A percentile compares a stretch with the other conserved stretches of the same genome.
These are phyloP conservation scores for Drosophila nigrodunni DNA, from an alignment of 1,140 invertebrate genomes.

Conservation along the genomic window DNA sequence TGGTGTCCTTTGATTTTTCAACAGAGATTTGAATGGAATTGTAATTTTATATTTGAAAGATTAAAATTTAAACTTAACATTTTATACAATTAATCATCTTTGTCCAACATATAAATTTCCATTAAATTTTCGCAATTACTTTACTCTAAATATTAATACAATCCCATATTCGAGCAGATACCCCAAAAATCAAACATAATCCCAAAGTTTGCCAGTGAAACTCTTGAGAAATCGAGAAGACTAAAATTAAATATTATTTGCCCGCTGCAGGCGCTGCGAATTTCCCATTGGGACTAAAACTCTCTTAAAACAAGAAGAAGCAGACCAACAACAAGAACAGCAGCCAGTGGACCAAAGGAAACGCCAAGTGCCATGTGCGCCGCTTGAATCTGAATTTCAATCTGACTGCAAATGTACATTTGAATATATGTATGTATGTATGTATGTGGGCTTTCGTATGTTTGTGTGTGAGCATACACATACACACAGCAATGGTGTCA, in stretches of 20 bases:
- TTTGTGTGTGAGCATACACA: constrained; percentile 12
- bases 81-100: too few relatives aligned
- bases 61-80: too few relatives aligned
- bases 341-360: constrained; percentile 54
- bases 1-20: too few relatives aligned
- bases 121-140: constrained; percentile 4
- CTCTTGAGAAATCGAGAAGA: constrained; percentile 55
- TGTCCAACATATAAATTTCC: too few relatives aligned
- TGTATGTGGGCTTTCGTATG: constrained; percentile 7
- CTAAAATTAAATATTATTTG: constrained; percentile 63
- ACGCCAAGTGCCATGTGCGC: constrained; percentile 76
- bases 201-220: constrained; percentile 35
- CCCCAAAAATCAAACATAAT: constrained; percentile 30
- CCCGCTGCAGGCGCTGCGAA: constrained; percentile 67
- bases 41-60: too few relatives aligned
- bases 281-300: constrained; percentile 73
- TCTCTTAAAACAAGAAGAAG: constrained; percentile 29
- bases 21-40: too few relatives aligned
- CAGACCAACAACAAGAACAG: constrained; percentile 25
- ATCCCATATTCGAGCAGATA: constrained; percentile 4
- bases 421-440: constrained; percentile 16
- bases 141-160: constrained; percentile 7
- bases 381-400: constrained; percentile 52
- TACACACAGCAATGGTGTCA: constrained; percentile 24
- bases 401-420: constrained; percentile 34